These are phyloP conservation scores for Tigriopus californicus DNA, from an alignment of 2,888 invertebrate species.

Conservation along the genomic window DNA sequence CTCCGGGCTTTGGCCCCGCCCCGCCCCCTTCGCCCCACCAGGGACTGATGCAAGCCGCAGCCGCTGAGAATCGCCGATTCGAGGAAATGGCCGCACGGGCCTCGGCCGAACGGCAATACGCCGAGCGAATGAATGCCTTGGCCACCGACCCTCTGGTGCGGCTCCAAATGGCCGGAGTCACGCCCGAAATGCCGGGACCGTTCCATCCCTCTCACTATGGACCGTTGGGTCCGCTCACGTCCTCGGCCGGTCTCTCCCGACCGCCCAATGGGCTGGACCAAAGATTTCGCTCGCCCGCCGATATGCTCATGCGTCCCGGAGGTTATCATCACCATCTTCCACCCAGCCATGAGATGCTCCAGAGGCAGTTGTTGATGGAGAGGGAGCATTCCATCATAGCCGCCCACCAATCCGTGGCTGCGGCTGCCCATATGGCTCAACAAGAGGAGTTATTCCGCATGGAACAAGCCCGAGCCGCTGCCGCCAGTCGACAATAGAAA, in stretches of 20 bases:
- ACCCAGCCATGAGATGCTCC: slow-evolving; percentile 58
- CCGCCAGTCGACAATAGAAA: too few relatives aligned
- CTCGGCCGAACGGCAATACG: slow-evolving; percentile 28
- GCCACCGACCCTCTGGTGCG: slow-evolving; percentile 81
- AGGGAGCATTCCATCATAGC: slow-evolving; percentile 39
- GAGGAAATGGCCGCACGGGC: slow-evolving; percentile 20
- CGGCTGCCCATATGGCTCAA: slow-evolving; percentile 37
- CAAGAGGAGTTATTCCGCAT: slow-evolving; percentile 31
- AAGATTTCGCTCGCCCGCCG: neutral
- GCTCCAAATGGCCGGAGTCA: slow-evolving; percentile 77
- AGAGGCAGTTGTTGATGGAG: slow-evolving; percentile 63
- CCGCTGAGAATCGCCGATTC: neutral
- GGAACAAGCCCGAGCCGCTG: neutral
- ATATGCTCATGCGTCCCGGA: neutral
- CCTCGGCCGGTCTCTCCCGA: neutral
- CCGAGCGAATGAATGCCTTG: slow-evolving; percentile 51
- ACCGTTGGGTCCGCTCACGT: neutral
- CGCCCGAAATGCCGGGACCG: slow-evolving; percentile 44
- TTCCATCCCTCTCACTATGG: neutral
- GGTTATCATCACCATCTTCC: slow-evolving; percentile 16
- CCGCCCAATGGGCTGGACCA: slow-evolving; percentile 1
- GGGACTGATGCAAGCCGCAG: neutral
- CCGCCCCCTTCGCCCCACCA: neutral
- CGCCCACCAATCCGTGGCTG: slow-evolving; percentile 24
- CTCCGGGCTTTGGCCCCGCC: neutral